Percentiles rank a stretch among this genome's conserved stretches.
Evolutionary conservation across 2,888 invertebrate species (phyloP).

Genomic region (Drosophila austrosaltans): DNA sequence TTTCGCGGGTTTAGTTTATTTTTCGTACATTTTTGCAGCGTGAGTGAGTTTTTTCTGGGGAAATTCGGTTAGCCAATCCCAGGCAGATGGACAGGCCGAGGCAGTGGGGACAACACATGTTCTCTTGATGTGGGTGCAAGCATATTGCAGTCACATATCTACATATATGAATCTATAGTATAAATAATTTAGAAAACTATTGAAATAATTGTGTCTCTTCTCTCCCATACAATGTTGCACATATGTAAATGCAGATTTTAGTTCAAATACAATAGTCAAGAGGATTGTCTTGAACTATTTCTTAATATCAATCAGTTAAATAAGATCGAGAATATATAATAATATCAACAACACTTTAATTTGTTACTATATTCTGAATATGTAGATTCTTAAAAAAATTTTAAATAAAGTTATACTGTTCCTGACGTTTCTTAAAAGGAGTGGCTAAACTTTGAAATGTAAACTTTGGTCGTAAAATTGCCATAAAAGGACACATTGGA

Average conservation of each 20-base stretch:
- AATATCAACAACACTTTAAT: too few relatives aligned
- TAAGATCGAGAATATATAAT: too few relatives aligned
- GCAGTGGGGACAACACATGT: constrained; percentile 31
- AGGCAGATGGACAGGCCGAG: constrained; percentile 1
- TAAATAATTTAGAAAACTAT: neutral
- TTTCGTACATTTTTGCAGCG: constrained; percentile 68
- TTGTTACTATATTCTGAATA: too few relatives aligned
- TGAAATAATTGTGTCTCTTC: neutral
- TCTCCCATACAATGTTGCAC: neutral
- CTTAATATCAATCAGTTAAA: too few relatives aligned
- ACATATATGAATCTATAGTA: neutral
- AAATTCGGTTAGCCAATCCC: constrained; percentile 60
- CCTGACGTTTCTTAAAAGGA: too few relatives aligned
- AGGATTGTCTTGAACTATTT: neutral
- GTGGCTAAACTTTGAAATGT: too few relatives aligned
- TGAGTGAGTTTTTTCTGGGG: constrained; percentile 71
- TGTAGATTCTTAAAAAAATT: too few relatives aligned
- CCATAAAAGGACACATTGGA: too few relatives aligned
- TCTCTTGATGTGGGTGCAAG: constrained; percentile 31
- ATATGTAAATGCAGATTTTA: constrained; percentile 13
- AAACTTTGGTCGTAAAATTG: too few relatives aligned
- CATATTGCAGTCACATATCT: constrained; percentile 23
- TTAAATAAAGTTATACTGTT: too few relatives aligned
- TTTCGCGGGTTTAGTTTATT: constrained; percentile 26
- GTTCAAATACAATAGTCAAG: neutral